A percentile compares a stretch with the other conserved stretches of the same genome.
Evolutionary conservation across 2,888 invertebrate species (phyloP).

Genomic region (Nymphalis urticae): DNA sequence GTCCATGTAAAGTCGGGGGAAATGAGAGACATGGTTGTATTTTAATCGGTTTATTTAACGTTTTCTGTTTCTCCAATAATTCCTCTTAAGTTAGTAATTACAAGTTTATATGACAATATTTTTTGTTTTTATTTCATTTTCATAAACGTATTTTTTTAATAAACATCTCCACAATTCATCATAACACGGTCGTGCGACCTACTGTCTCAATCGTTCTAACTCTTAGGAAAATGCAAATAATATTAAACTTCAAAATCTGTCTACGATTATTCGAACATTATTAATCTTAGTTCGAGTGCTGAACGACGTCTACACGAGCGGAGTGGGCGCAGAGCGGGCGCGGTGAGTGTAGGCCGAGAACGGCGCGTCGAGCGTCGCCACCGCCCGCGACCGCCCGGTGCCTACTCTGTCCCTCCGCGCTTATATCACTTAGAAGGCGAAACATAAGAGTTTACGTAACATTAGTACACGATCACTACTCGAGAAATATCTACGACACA

Average conservation of each 20-base stretch:
- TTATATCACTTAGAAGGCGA: slow-evolving; percentile 69
- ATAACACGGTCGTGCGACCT: slow-evolving; percentile 81
- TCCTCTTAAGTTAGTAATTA: slow-evolving; percentile 81
- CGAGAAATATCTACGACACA: slow-evolving; percentile 80
- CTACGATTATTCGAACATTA: slow-evolving; percentile 78
- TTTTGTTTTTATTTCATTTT: slow-evolving; percentile 80
- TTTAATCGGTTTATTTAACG: slow-evolving; percentile 82
- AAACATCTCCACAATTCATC: slow-evolving; percentile 80
- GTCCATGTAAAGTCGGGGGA: slow-evolving; percentile 17
- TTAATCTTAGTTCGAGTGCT: slow-evolving; percentile 76
- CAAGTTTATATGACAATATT: slow-evolving; percentile 81
- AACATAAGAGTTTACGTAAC: slow-evolving; percentile 65
- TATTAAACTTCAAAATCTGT: slow-evolving; percentile 78
- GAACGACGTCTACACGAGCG: slow-evolving; percentile 66
- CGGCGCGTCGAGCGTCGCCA: slow-evolving; percentile 32
- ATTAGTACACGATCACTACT: slow-evolving; percentile 78
- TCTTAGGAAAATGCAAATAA: slow-evolving; percentile 81
- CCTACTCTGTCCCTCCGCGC: slow-evolving; percentile 36
- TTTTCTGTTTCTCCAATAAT: slow-evolving; percentile 80
- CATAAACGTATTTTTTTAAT: slow-evolving; percentile 80
- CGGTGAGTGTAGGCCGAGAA: slow-evolving; percentile 33
- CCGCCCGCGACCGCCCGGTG: slow-evolving; percentile 33
- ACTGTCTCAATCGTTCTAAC: slow-evolving; percentile 80
- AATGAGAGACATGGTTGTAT: slow-evolving; percentile 70
- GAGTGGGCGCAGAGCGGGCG: slow-evolving; percentile 33